A percentile compares a stretch with the other conserved stretches of the same genome.
Conservation (phyloP, 2,888 invertebrate genomes). For the Pollenia labialis region DNA sequence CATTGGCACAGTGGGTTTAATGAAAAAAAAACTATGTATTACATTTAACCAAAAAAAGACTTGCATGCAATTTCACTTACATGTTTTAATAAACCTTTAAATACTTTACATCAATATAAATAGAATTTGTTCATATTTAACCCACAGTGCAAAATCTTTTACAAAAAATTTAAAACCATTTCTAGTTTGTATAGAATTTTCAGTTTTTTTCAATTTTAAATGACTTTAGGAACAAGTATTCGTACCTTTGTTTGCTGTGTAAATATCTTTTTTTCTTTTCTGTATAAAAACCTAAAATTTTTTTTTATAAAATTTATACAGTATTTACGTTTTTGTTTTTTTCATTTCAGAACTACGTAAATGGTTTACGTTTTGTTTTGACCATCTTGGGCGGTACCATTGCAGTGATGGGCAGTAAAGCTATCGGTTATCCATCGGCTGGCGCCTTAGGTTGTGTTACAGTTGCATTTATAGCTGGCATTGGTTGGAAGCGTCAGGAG, state of each 20-base stretch:
- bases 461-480: conserved; percentile 86
- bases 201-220: background rate
- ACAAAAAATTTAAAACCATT: background rate
- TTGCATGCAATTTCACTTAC: too few relatives aligned
- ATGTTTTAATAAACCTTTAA: too few relatives aligned
- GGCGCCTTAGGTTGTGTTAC: conserved; percentile 87
- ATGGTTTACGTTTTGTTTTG: conserved; percentile 85
- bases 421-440: conserved; percentile 87
- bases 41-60: too few relatives aligned
- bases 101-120: too few relatives aligned
- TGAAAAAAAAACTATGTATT: background rate
- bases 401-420: conserved; percentile 87
- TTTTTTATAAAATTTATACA: background rate
- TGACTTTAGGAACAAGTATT: background rate
- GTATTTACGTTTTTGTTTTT: conserved; percentile 36
- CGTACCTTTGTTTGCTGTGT: background rate
- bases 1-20: conserved; percentile 5
- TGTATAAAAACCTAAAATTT: background rate
- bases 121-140: too few relatives aligned
- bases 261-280: background rate
- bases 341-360: conserved; percentile 82
- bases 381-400: conserved; percentile 87
- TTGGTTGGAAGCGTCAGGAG: conserved; percentile 85
- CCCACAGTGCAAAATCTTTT: conserved; percentile 4
- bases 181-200: background rate